Percentiles rank a stretch among this genome's conserved stretches.
Evolutionary conservation across 2,113 vertebrate genomes (phyloP).

Genomic region (Stegastes partitus): DNA sequence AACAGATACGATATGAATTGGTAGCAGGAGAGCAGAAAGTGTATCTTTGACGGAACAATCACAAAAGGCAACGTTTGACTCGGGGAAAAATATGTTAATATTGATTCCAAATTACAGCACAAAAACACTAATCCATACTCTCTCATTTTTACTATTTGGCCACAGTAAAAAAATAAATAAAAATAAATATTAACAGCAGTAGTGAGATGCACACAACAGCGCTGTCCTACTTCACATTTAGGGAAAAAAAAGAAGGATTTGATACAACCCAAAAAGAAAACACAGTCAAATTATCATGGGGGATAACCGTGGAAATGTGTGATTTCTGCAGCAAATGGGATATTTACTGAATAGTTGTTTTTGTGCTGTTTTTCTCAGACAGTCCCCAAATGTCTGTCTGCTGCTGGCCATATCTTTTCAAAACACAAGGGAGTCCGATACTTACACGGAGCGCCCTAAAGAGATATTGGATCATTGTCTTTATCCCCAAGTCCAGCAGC

Average conservation of each 20-base stretch:
- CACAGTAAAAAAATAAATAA: not conserved
- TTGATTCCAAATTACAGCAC: constrained; percentile 21
- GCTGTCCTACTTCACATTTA: constrained; percentile 18
- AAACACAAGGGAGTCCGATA: constrained; percentile 50
- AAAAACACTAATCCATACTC: constrained; percentile 24
- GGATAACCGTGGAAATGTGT: constrained; percentile 40
- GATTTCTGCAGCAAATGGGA: constrained; percentile 51
- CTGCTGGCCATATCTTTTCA: constrained; percentile 41
- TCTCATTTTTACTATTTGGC: not conserved
- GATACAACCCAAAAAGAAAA: constrained; percentile 33
- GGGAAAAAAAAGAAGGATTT: constrained; percentile 11
- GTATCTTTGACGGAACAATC: constrained; percentile 6
- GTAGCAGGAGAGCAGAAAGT: not conserved
- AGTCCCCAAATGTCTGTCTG: constrained; percentile 49
- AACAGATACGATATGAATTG: constrained; percentile 28
- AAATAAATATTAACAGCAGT: constrained; percentile 5
- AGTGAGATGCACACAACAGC: constrained; percentile 1
- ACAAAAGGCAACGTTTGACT: not conserved
- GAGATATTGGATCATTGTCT: constrained; percentile 59
- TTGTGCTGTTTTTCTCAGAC: constrained; percentile 44
- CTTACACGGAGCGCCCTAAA: constrained; percentile 42
- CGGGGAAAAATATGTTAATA: not conserved
- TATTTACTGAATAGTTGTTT: constrained; percentile 57
- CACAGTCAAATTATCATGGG: constrained; percentile 43
- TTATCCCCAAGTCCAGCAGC: constrained; percentile 39